Evolutionary conservation across 2,113 vertebrate genomes (phyloP).

Genomic region (Solenodon paradoxus): DNA sequence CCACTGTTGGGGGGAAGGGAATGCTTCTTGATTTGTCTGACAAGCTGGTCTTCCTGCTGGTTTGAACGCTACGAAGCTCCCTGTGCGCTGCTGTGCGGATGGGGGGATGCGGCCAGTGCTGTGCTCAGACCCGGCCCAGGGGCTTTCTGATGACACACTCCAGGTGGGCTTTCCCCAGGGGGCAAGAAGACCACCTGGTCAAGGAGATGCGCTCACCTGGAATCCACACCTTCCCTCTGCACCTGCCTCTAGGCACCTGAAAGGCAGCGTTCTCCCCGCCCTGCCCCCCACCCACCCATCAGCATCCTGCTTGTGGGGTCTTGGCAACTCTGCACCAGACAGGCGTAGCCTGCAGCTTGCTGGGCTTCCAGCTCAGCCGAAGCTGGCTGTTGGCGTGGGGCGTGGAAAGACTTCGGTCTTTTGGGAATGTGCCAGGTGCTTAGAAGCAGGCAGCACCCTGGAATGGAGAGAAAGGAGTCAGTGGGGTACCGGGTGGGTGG

Average conservation of each 20-base stretch:
- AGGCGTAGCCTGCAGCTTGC: too few relatives aligned
- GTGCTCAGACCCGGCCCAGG: background rate
- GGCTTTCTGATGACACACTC: too few relatives aligned
- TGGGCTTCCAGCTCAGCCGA: background rate
- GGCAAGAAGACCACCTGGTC: background rate
- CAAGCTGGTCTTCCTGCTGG: background rate
- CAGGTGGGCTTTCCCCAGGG: background rate
- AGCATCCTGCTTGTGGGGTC: background rate
- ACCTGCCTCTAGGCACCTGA: background rate
- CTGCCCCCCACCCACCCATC: too few relatives aligned
- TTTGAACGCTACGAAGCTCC: background rate
- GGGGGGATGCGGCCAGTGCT: background rate
- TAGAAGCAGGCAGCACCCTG: background rate
- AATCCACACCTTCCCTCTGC: background rate
- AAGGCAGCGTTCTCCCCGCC: too few relatives aligned
- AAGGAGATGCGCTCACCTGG: background rate
- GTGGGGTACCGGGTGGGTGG: too few relatives aligned
- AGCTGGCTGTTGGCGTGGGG: too few relatives aligned
- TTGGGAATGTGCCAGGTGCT: rapidly evolving
- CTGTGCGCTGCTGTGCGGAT: background rate
- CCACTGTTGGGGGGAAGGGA: too few relatives aligned
- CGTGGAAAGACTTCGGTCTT: background rate
- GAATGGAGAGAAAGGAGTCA: background rate
- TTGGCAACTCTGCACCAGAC: too few relatives aligned
- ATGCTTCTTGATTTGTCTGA: background rate